Evolutionary conservation across 2,888 invertebrate genomes (phyloP), one percentile per base, ranked within the genome.

Genomic region (Drosophila meridiana): DNA sequence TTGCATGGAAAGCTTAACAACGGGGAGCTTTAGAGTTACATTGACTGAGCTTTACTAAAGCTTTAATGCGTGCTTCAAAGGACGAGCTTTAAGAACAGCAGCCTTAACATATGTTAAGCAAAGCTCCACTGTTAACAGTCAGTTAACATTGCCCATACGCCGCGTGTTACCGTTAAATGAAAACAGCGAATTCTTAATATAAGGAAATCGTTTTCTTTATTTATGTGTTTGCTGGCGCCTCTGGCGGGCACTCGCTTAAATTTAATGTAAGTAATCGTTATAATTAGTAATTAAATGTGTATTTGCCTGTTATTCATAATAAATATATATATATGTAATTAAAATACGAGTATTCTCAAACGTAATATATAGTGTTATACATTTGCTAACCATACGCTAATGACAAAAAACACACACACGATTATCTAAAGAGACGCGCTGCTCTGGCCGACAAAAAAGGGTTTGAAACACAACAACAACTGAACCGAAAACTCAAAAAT

Each of bases 181-280:
- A 52, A 36, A 36, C 26, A 20, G 3, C 5, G 4, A 34, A 48
- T 68, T 20, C 26, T 13, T 84, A 82, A 77, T 83, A 71, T 86
- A 87, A 88, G 78, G 86, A 85, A 87, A 86, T 86, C 80, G 74
- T 77, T 83, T 81, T 80, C 78, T 78, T 84, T 84, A 87, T 84
- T 87, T 79, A 81, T 69, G 69, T 68, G 53, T 73, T 56, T 79
- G 85, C 65, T 70, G 75, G 47, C 40, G 57, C 62, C 62, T 52
- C 45, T 30, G 0, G 50, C 30, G 55, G 75, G 78, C 70, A 52
- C 40, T 71, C 76, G 67, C 82, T 81, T 86, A 78, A 40, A 47
- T 56, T 65, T 83, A 87, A 57, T 74, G 65, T 70, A 83, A 79
- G 76, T 76, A 86, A 83, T 83, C 82, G 70, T 80, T 83, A 83